phyloP scores from a whole-genome alignment of 2,888 invertebrate species.

The Ennomos fuscantarius region DNA sequence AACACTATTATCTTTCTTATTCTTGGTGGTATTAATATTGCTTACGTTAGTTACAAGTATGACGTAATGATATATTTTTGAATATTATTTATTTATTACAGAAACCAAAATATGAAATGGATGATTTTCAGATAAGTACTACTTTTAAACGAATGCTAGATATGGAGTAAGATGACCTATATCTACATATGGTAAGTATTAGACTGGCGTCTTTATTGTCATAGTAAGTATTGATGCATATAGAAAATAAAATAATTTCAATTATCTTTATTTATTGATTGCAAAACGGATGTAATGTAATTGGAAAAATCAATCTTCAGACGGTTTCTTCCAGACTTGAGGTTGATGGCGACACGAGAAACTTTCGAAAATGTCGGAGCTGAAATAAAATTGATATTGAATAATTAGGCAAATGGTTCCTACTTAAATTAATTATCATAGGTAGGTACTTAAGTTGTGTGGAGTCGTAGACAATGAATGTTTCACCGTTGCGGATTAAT shows the following conservation, averaged over 20 bases:
- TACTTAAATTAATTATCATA: no score
- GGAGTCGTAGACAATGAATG: no score
- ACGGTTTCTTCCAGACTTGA: slow-evolving; percentile 84
- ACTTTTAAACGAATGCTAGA: slow-evolving; percentile 26
- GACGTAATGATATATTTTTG: background rate
- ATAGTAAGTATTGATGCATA: background rate
- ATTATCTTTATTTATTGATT: slow-evolving; percentile 66
- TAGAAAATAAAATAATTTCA: slow-evolving; percentile 30
- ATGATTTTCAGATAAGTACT: slow-evolving; percentile 51
- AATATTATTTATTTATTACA: slow-evolving; percentile 21
- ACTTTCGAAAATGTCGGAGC: slow-evolving; percentile 86
- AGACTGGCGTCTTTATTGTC: background rate
- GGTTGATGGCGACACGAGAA: slow-evolving; percentile 84
- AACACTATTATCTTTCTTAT: no score
- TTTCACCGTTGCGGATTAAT: no score
- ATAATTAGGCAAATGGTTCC: no score
- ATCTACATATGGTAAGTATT: slow-evolving; percentile 27
- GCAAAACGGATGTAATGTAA: slow-evolving; percentile 73
- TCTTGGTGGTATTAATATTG: no score
- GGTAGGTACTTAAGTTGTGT: no score
- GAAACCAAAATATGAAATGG: slow-evolving; percentile 30
- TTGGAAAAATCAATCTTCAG: slow-evolving; percentile 85
- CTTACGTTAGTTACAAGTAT: no score
- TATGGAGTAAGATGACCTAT: slow-evolving; percentile 9
- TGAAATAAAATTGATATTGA: slow-evolving; percentile 56